Evolutionary conservation across 1,140 invertebrate genomes (phyloP).

Genomic region (Tetraneura akinire): DNA sequence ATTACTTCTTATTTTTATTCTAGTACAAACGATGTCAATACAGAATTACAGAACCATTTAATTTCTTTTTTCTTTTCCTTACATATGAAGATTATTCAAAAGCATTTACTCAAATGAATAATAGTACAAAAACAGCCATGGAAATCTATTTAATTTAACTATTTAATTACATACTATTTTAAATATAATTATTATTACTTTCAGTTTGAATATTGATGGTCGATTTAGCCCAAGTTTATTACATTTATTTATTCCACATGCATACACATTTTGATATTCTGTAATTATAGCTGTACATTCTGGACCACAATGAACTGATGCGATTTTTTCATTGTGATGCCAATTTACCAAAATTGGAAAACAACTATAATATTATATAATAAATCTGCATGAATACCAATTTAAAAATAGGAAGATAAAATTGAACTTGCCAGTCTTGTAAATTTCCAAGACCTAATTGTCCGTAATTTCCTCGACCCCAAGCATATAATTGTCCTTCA

Average conservation of each 20-base stretch:
- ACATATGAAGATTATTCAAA: too few species aligned
- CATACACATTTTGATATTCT: constrained; percentile 66
- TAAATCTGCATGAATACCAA: constrained; percentile 30
- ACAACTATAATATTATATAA: constrained; percentile 58
- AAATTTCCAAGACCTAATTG: constrained; percentile 68
- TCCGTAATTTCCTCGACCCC: constrained; percentile 69
- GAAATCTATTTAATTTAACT: too few species aligned
- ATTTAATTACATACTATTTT: not conserved
- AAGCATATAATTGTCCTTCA: constrained; percentile 68
- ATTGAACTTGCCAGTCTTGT: constrained; percentile 60
- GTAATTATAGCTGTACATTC: constrained; percentile 71
- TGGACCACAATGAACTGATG: constrained; percentile 65
- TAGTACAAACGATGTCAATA: too few species aligned
- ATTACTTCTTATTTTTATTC: too few species aligned
- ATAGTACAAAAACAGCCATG: not conserved
- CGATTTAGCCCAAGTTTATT: constrained; percentile 69
- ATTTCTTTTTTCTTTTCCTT: too few species aligned
- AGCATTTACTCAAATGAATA: too few species aligned
- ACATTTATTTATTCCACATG: constrained; percentile 70
- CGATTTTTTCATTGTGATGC: constrained; percentile 61
- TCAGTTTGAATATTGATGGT: constrained; percentile 52
- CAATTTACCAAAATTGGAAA: constrained; percentile 61
- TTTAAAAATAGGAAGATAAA: too few species aligned
- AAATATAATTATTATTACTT: constrained; percentile 34
- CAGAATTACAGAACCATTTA: too few species aligned